phyloP scores from a whole-genome alignment of 30 jellyfish, hydroid and myxozoan species.

The Aurelia sp. region DNA sequence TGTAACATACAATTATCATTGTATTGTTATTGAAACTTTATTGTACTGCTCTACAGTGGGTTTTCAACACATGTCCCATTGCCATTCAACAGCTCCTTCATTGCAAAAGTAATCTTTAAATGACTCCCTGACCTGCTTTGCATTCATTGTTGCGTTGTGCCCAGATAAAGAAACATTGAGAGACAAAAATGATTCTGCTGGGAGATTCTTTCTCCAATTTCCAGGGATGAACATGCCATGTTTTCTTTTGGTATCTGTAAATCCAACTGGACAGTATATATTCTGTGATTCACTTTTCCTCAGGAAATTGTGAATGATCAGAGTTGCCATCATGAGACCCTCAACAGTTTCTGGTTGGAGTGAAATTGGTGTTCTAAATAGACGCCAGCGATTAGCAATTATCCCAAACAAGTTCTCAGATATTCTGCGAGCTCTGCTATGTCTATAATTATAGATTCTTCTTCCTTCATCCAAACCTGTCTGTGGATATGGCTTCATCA shows the following conservation, averaged over 20 bases:
- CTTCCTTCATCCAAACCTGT: conserved; percentile 28
- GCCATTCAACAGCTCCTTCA: conserved; percentile 85
- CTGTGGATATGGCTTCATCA: conserved; percentile 77
- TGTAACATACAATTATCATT: too few relatives aligned
- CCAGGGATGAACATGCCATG: too few relatives aligned
- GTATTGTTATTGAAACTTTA: too few relatives aligned
- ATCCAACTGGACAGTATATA: conserved; percentile 62
- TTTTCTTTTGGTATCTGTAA: conserved; percentile 39
- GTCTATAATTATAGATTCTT: conserved; percentile 59
- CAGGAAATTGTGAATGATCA: conserved; percentile 43
- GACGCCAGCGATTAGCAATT: conserved; percentile 46
- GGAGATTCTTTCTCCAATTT: conserved; percentile 35
- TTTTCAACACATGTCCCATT: conserved; percentile 51
- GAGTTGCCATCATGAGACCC: conserved; percentile 1
- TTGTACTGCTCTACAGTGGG: too few relatives aligned
- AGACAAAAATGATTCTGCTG: conserved; percentile 48
- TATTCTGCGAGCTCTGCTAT: conserved; percentile 59
- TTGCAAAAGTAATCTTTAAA: conserved; percentile 67
- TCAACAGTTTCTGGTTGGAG: conserved; percentile 23
- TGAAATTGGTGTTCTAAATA: not conserved
- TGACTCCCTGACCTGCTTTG: conserved; percentile 51
- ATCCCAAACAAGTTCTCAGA: conserved; percentile 64
- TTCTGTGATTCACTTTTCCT: conserved; percentile 26
- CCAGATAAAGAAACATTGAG: conserved; percentile 47
- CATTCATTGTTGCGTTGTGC: conserved; percentile 36